These are phyloP conservation scores for Onychomys leucogaster DNA, from an alignment of 2,797 vertebrate genomes.

Conservation along the genomic window DNA sequence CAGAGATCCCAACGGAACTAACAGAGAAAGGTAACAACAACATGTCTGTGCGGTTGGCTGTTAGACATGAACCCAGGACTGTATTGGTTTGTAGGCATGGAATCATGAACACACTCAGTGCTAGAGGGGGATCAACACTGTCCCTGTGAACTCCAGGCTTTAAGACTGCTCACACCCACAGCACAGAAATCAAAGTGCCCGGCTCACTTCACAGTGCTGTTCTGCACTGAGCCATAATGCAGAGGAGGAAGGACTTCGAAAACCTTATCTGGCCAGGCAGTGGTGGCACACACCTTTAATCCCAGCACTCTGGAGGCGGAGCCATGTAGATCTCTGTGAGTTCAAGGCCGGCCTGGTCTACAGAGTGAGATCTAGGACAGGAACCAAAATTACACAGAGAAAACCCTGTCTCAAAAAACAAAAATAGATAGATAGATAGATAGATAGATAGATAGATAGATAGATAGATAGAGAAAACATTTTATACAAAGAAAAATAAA, in stretches of 20 bases:
- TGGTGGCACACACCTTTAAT: too few species aligned
- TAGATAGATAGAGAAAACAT: too few species aligned
- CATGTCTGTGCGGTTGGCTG: background rate
- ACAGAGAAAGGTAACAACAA: background rate
- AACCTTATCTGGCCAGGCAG: background rate
- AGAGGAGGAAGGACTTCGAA: background rate
- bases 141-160: background rate
- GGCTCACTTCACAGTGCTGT: background rate
- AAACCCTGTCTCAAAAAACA: too few species aligned
- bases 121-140: accelerated
- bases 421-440: too few species aligned
- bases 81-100: background rate
- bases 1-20: background rate
- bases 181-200: background rate
- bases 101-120: background rate
- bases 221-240: background rate
- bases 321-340: too few species aligned
- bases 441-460: too few species aligned
- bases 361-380: too few species aligned
- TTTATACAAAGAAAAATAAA: background rate
- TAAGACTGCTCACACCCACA: background rate
- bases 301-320: too few species aligned
- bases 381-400: too few species aligned
- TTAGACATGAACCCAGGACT: background rate
- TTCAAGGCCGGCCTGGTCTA: too few species aligned